Percentiles rank a stretch among this genome's conserved stretches.
phyloP scores from a whole-genome alignment of 2,888 invertebrate genomes.

The Drosophila colorata region DNA sequence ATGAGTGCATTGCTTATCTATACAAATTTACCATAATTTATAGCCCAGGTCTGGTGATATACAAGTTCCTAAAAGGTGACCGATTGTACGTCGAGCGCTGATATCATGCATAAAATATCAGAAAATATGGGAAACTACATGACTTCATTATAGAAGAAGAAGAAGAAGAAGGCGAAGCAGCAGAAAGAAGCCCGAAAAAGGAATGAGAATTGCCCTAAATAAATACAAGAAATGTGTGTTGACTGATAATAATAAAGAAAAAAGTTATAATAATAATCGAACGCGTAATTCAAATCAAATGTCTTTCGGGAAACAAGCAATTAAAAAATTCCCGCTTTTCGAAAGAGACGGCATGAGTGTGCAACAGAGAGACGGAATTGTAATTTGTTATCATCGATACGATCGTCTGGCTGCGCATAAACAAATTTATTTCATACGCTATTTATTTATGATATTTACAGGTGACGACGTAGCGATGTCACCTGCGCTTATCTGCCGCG shows the following conservation, averaged over 20 bases:
- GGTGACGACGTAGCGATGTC: conserved; percentile 49
- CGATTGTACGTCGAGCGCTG: conserved; percentile 42
- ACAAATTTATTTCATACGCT: conserved; percentile 63
- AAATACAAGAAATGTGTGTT: conserved; percentile 48
- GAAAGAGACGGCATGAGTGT: conserved; percentile 3
- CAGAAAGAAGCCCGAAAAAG: background rate
- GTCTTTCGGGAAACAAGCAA: conserved; percentile 66
- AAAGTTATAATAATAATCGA: conserved; percentile 58
- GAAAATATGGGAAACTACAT: conserved; percentile 32
- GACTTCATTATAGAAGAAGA: conserved; percentile 56
- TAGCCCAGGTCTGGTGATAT: conserved; percentile 16
- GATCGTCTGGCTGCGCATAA: conserved; percentile 43
- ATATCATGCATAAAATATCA: conserved; percentile 45
- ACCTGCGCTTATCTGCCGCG: conserved; percentile 44
- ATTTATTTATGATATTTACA: conserved; percentile 66
- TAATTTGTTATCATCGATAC: conserved; percentile 59
- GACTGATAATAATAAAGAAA: conserved; percentile 46
- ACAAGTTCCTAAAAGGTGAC: conserved; percentile 46
- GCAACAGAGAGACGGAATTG: conserved; percentile 24
- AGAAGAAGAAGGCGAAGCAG: conserved; percentile 10
- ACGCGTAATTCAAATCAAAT: conserved; percentile 76
- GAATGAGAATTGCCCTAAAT: conserved; percentile 60
- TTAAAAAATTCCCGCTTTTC: conserved; percentile 30
- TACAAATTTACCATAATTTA: conserved; percentile 56
- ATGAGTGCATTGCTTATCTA: conserved; percentile 31